Evolutionary conservation across 2,888 invertebrate species (phyloP), one percentile per base, ranked within the genome.

Genomic region (Tupiocoris notatus): DNA sequence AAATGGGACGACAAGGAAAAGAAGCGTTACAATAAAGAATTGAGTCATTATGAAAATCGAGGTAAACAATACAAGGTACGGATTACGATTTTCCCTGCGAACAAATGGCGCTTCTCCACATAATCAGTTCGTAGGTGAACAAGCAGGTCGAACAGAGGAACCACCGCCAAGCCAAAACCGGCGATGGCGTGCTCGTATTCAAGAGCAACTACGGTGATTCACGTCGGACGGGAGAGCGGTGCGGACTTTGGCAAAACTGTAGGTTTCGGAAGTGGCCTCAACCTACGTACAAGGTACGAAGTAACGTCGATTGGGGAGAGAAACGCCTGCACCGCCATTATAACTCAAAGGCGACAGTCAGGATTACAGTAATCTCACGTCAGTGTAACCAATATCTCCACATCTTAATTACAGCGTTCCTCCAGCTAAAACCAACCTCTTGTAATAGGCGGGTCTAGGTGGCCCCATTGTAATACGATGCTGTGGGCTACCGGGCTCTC

Each of bases 301-400:
- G 12, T 39, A 39, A 39, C 39, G 39, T 39, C 39, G 39, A 12
- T 39, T 12, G 39, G 12, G 39, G 39, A 39, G 39, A 39, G 39
- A 39, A 39, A 39, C 39, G 39, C 39, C 39, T 39, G 39, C 39
- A 39, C 39, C 39, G 39, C 39, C 39, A 39, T 39, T 39, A 39
- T 62, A 62, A 62, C 18, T 62, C 62, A 62, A 21, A 12, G 62
- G 18, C 18, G 62, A 20, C 62, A 62, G 20, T 9, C 21, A 18
- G 62, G 20, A 62, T 62, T 62, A 62, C 62, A 20, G 62, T 62
- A 62, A 62, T 62, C 62, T 22, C 12, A 62, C 62, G 62, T 62
- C 62, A 39, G 39, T 62, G 62, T 22, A 18, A 62, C 62, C 62
- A 62, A 62, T 62, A 62, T 62, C 62, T 62, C 62, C 62, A 22